These are phyloP conservation scores for Schizothorax lantsangensis DNA, from an alignment of 2,797 vertebrate species.

Conservation along the genomic window DNA sequence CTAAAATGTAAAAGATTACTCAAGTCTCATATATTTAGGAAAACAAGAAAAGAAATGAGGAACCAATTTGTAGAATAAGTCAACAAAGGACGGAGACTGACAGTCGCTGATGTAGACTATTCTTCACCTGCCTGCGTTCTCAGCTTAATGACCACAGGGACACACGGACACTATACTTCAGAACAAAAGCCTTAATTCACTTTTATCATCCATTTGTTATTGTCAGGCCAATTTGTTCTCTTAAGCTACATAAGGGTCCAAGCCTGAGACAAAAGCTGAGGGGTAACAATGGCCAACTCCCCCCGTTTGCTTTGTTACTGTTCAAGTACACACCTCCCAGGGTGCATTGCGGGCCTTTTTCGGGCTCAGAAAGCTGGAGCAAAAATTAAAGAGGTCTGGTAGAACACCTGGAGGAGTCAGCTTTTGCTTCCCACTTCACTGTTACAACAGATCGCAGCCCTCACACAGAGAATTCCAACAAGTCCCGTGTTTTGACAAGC, in stretches of 20 bases:
- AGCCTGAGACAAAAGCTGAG: slow-evolving; percentile 87
- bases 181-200: slow-evolving; percentile 83
- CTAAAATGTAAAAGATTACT: not conserved
- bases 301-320: slow-evolving; percentile 72
- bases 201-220: slow-evolving; percentile 87
- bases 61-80: slow-evolving; percentile 14
- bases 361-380: slow-evolving; percentile 71
- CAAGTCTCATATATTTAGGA: not conserved
- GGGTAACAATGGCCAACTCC: slow-evolving; percentile 82
- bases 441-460: slow-evolving; percentile 73
- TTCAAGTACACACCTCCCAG: slow-evolving; percentile 79
- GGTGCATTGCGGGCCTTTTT: slow-evolving; percentile 77
- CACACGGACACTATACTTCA: slow-evolving; percentile 81
- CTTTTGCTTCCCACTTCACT: slow-evolving; percentile 67
- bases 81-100: slow-evolving; percentile 72
- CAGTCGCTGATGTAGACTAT: slow-evolving; percentile 78
- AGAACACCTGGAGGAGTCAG: slow-evolving; percentile 76
- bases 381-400: slow-evolving; percentile 64
- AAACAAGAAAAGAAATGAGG: not conserved
- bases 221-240: slow-evolving; percentile 93
- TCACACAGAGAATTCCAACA: slow-evolving; percentile 56
- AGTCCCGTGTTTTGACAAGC: slow-evolving; percentile 60
- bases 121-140: slow-evolving; percentile 80
- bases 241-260: slow-evolving; percentile 90
- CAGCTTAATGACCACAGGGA: slow-evolving; percentile 80